Base-by-base conservation (phyloP, 23 tunicate genomes). In the Diplosoma virens region DNA sequence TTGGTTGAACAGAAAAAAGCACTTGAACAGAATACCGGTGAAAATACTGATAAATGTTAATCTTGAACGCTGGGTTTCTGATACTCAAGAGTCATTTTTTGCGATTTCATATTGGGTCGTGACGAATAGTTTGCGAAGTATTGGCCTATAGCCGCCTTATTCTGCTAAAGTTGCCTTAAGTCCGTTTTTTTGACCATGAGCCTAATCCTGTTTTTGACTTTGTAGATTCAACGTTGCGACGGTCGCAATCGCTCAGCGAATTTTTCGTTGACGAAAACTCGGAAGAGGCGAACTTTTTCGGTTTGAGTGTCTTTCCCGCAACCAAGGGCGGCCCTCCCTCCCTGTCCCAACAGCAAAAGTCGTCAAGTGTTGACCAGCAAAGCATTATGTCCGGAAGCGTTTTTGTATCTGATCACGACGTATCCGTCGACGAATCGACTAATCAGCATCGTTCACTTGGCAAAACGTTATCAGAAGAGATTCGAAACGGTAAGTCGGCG, bases 341-440 rank as follows among this genome's bases (percentile, higher is more conserved):
- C n/a, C 6, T 56, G 64, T 35, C 30, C 30, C 17, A 16, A 33
- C 87, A 82, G 63, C 78, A 63, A 22, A 82, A 82, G 45, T 37
- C 48, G 21, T 30, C 26, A 9, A 82, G 87, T 73, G 25, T 73
- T 32, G 87, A 55, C 36, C 87, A 53, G 48, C 79, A 37, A 11
- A 82, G 87, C 56, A 29, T 46, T 26, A 36, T 25, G 11, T 72
- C 78, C 18, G 58, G 82, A 11, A 82, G 80, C 50, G 80, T 82
- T 3, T 82, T 82, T 46, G 4, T 71, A 26, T 82, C 87, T 2
- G 87, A 82, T 29, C 85, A 21, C 3, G 85, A 81, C 27, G 47
- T 69, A 32, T 54, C 78, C 22, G 33, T 54, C 26, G 85, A 81
- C 16, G 78, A 70, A 3, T 14, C 69, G 3, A 41, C 50, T 41